Base-by-base conservation (phyloP, 2,888 invertebrate species). In the Saturnia japonica region DNA sequence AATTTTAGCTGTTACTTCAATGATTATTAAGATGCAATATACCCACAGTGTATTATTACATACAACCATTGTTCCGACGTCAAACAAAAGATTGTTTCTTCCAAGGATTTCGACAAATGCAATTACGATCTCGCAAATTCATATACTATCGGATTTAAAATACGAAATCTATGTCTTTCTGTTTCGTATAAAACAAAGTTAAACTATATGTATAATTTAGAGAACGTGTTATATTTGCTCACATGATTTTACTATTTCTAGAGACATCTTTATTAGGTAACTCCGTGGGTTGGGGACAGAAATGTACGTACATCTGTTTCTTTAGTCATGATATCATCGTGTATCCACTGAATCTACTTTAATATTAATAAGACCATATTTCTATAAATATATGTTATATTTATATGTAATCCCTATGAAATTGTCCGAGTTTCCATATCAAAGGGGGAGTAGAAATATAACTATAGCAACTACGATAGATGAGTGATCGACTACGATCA, bases 21-120 rank as follows among this genome's bases (percentile, higher is more conserved):
- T 82, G 78, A 79, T 78, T 77, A 80, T 77, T 75, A 72, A 68
- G 74, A 71, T 80, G 80, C 82, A 84, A 82, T 85, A 84, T 85
- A 75, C 72, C 43, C 40, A 34, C 71, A 68, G 71, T 74, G 74
- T 77, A 76, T 25, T 77, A 80, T 81, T 82, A 77, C 78, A 78
- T 76, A 74, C 72, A 71, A 74, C 84, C 77, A 87, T 87, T 87
- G 87, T 87, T 84, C 76, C 74, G 74, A 73, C 76, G 74, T 73
- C 73, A 81, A 83, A 86, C 88, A 88, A 88, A 86, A 85, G 84
- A 78, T 77, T 71, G 74, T 79, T 85, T 85, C 82, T 84, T 85
- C 74, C 82, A 82, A 86, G 87, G 85, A 81, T 78, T 78, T 77
- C 80, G 84, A 84, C 85, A 84, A 79, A 76, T 79, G 82, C 80